Evolutionary conservation across 2,888 invertebrate species (phyloP), one percentile per base, ranked within the genome.

Genomic region (Dryobotodes eremita): DNA sequence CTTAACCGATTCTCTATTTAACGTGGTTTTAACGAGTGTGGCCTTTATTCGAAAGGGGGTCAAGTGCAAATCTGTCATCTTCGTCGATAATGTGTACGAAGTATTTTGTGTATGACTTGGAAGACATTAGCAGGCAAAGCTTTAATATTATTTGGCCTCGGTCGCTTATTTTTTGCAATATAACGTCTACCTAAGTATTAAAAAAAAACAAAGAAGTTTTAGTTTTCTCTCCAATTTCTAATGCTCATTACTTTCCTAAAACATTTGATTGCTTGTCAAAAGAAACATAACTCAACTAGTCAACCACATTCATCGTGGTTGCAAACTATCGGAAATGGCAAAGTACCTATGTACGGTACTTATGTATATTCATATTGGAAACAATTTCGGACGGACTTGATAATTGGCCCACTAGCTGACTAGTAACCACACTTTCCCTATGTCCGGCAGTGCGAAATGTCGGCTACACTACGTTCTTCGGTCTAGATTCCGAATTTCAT

Each of bases 401-500:
- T 80, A 86, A 82, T 89, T 84, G 78, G 75, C 55, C 61, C 1
- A 68, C 48, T 36, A 15, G 71, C 79, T 66, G 75, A 80, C 78
- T 79, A 72, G 62, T 68, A 74, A 42, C 71, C 80, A 81, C 87
- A 90, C 92, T 92, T 92, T 92, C 91, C 87, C 83, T 61, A 73
- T 75, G 75, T 73, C 84, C 83, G 85, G 79, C 77, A 82, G 87
- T 87, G 86, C 88, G 80, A 92, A 90, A 89, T 89, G 86, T 81
- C 77, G 82, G 85, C 89, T 82, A 79, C 77, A 81, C 86, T 87
- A 86, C 86, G 80, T 88, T 89, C 73, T 82, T 66, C 87, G 86
- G 85, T 91, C 91, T 91, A 91, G 81, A 91, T 92, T 89, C 87
- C 86, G 84, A 88, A 88, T 88, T 88, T 88, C 87, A 87, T 88